Conservation (phyloP, 2,888 invertebrate genomes). For the Timandra comae region DNA sequence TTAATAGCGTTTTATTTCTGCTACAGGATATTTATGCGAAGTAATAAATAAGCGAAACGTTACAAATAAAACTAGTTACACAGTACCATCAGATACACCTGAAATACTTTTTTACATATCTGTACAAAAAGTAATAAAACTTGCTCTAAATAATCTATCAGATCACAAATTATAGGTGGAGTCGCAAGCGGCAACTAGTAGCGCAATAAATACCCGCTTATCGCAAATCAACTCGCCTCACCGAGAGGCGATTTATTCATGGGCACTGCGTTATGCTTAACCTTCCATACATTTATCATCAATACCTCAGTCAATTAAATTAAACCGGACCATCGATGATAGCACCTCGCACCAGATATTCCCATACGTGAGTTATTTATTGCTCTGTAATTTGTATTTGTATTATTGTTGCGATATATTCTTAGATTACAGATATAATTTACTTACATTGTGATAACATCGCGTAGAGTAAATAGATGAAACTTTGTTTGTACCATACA, state of each 20-base stretch:
- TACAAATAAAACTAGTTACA: too few species aligned
- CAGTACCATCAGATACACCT: slow-evolving; percentile 14
- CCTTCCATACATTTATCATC: slow-evolving; percentile 70
- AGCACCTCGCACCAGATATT: slow-evolving; percentile 56
- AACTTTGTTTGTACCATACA: slow-evolving; percentile 9
- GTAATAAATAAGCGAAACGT: too few species aligned
- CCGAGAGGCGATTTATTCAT: slow-evolving; percentile 69
- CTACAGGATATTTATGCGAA: too few species aligned
- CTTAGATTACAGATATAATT: slow-evolving; percentile 20
- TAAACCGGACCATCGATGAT: slow-evolving; percentile 68
- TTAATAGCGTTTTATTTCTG: too few species aligned
- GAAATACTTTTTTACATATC: too few species aligned
- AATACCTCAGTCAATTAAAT: slow-evolving; percentile 71
- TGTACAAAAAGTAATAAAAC: too few species aligned
- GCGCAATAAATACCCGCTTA: slow-evolving; percentile 73
- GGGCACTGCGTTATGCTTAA: slow-evolving; percentile 63
- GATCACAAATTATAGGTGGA: slow-evolving; percentile 32
- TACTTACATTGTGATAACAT: slow-evolving; percentile 1
- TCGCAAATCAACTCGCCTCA: slow-evolving; percentile 73
- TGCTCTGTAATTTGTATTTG: slow-evolving; percentile 25
- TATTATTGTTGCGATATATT: slow-evolving; percentile 22
- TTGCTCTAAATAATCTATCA: not conserved
- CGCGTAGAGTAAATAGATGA: slow-evolving; percentile 1
- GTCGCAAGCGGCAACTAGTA: slow-evolving; percentile 51
- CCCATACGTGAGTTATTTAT: slow-evolving; percentile 61